Evolutionary conservation across 2,113 vertebrate genomes (phyloP).

Genomic region (Oryctolagus cuniculus): DNA sequence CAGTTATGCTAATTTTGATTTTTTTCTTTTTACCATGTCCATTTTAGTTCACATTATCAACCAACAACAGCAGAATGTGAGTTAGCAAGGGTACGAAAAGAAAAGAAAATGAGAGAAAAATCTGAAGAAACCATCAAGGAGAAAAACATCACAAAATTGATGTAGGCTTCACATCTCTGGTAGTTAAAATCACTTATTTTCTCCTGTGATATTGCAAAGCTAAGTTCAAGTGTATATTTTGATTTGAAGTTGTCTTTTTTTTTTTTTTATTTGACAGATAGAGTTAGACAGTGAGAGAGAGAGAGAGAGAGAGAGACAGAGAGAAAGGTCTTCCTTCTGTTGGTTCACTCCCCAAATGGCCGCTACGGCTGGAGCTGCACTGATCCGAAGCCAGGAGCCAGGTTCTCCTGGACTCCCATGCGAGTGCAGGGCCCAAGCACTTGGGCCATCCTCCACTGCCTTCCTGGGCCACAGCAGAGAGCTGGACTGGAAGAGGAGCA

Average conservation of each 20-base stretch:
- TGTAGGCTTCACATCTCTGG: fast-evolving
- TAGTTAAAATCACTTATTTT: background rate
- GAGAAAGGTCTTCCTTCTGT: too few species aligned
- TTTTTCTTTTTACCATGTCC: background rate
- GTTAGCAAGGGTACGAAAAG: background rate
- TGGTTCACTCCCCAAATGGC: too few species aligned
- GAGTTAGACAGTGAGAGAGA: too few species aligned
- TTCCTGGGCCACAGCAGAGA: too few species aligned
- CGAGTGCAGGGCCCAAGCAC: too few species aligned
- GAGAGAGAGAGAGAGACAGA: too few species aligned
- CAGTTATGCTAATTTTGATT: background rate
- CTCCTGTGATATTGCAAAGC: background rate
- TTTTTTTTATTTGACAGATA: background rate
- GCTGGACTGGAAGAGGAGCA: too few species aligned
- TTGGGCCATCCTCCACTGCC: too few species aligned
- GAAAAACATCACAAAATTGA: background rate
- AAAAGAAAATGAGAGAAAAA: background rate
- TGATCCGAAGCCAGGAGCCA: too few species aligned
- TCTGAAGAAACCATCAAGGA: background rate
- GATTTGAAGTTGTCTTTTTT: background rate
- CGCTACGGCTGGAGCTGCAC: too few species aligned
- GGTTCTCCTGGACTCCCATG: too few species aligned
- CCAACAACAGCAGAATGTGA: background rate
- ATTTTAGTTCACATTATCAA: background rate
- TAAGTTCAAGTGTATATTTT: background rate